Evolutionary conservation across 2,888 invertebrate genomes (phyloP).

Genomic region (Pristionchus maxplancki): DNA sequence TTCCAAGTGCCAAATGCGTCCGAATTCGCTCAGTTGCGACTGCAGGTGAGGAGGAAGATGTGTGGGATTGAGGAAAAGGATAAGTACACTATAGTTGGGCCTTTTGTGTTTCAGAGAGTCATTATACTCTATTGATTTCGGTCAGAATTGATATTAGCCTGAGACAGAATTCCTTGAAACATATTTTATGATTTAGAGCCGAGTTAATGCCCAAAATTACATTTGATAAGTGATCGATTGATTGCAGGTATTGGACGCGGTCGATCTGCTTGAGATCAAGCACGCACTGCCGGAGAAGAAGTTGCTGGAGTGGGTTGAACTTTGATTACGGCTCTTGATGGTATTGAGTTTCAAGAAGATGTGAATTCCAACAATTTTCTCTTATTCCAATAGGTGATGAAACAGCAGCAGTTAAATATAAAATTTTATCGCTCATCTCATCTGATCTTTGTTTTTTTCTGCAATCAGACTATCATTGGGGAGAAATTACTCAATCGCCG

Average conservation of each 20-base stretch:
- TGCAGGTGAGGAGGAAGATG: background rate
- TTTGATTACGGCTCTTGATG: background rate
- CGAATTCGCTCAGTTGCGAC: background rate
- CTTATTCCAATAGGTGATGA: background rate
- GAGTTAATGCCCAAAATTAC: no score
- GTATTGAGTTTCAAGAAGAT: background rate
- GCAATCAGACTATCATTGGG: no score
- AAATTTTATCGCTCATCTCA: no score
- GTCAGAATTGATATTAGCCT: no score
- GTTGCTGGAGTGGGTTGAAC: conserved; percentile 57
- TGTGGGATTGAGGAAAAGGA: background rate
- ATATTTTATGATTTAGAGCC: no score
- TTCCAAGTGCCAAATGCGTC: conserved; percentile 41
- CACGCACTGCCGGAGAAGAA: conserved; percentile 64
- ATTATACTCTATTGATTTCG: no score
- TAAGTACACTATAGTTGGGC: no score
- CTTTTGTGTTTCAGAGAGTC: background rate
- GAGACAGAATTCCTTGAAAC: background rate
- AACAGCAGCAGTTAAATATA: no score
- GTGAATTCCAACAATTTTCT: background rate
- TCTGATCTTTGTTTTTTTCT: no score
- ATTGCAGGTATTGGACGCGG: conserved; percentile 60
- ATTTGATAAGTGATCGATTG: background rate
- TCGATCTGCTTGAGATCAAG: conserved; percentile 67
- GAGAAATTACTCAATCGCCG: background rate